A percentile compares a stretch with the other conserved stretches of the same genome.
Evolutionary conservation across 2,797 vertebrate species (phyloP).

Genomic region (Lacerta agilis): DNA sequence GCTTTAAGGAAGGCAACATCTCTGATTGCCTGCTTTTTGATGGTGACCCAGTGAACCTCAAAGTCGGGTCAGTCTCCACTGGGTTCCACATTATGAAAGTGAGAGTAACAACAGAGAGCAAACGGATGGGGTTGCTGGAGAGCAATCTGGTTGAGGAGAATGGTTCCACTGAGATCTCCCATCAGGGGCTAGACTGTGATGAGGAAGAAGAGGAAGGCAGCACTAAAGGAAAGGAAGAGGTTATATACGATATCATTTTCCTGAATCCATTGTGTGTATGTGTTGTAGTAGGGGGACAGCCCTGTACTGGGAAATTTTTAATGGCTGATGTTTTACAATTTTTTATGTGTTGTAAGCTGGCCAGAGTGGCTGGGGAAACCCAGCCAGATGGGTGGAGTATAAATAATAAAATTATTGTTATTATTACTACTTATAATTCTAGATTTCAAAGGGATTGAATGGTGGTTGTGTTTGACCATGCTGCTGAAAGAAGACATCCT

Average conservation of each 20-base stretch:
- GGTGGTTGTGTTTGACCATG: neutral
- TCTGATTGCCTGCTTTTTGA: slow-evolving; percentile 81
- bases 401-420: too few species aligned
- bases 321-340: too few species aligned
- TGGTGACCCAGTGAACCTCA: slow-evolving; percentile 84
- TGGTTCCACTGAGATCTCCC: slow-evolving; percentile 66
- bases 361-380: too few species aligned
- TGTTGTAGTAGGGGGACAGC: neutral
- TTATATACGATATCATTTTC: neutral
- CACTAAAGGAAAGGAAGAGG: slow-evolving; percentile 60
- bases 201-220: slow-evolving; percentile 69
- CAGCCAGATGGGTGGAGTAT: too few species aligned
- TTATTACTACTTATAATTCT: neutral
- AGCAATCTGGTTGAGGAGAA: slow-evolving; percentile 55
- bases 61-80: slow-evolving; percentile 86
- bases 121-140: slow-evolving; percentile 76
- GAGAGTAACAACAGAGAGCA: slow-evolving; percentile 86
- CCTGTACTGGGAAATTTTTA: too few species aligned
- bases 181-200: slow-evolving; percentile 77
- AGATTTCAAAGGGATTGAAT: neutral
- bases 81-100: slow-evolving; percentile 88
- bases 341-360: too few species aligned
- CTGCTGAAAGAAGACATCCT: neutral
- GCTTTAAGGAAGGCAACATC: slow-evolving; percentile 75
- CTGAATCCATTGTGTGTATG: neutral